Evolutionary conservation across 1,140 invertebrate genomes (phyloP), one percentile per base, ranked within the genome.

Genomic region (Sarcophaga bullata): DNA sequence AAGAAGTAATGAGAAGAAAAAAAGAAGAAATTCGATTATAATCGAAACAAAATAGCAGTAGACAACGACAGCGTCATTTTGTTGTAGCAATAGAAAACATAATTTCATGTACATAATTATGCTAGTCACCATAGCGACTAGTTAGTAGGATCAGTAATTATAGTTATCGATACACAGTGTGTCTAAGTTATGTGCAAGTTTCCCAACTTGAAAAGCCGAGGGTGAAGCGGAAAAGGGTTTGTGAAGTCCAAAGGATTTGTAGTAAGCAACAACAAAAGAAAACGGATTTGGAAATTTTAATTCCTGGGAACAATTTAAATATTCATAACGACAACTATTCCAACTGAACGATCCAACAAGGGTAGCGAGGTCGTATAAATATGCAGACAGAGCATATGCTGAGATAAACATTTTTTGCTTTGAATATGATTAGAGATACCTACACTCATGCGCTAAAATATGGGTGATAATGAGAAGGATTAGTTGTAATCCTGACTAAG

Each of bases 251-350:
- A 68, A 68, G 62, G 19, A 68, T 68, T n/a, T 68, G 17, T 17
- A 19, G 6, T 3, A 25, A 19, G 19, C 17, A 68, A 17, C 11
- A 13, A 68, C 17, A 52, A 10, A 52, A 52, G 37, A 46, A 73
- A 78, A 78, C 75, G 75, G 75, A 78, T 78, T 78, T 49, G 75
- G 50, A 78, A 50, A 52, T 50, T 48, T 78, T 78, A 78, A 78
- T 78, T 78, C 75, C 75, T 78, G 75, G 75, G 75, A 78, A 78
- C 75, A 8, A 78, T 78, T 78, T 78, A 78, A 78, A 78, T 78
- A 78, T 78, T 78, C 75, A 78, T 78, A 25, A 78, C 17, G 48
- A 10, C 46, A n/a, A n/a, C 8, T 3, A n/a, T 4, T 37, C 15
- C 73, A 52, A 52, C 75, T 78, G n/a, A 78, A 78, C 75, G 49